Percentiles rank a stretch among this genome's conserved stretches.
Conservation (phyloP, 2,797 vertebrate species). For the Mormyrops boulengeri region DNA sequence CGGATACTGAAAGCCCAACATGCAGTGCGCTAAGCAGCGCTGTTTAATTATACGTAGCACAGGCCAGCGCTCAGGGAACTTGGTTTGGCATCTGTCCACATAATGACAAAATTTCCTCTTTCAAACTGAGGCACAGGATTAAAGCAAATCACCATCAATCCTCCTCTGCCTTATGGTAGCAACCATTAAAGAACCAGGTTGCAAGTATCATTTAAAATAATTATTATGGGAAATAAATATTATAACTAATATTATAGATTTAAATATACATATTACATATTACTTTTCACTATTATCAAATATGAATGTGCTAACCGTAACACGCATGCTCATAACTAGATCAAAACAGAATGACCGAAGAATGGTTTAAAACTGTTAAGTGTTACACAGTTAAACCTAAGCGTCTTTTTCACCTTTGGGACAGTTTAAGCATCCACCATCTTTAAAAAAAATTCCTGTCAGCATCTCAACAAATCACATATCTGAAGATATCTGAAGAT, state of each 20-base stretch:
- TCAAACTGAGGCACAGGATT: conserved; percentile 13
- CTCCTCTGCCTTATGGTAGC: not conserved
- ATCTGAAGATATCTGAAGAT: not conserved
- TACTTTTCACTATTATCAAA: not conserved
- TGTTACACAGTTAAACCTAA: not conserved
- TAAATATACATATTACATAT: not conserved
- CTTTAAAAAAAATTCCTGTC: not conserved
- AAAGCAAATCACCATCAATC: conserved; percentile 10
- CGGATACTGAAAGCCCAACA: not conserved
- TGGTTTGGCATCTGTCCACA: conserved; percentile 13
- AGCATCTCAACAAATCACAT: not conserved
- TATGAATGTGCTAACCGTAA: not conserved
- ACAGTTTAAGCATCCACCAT: not conserved
- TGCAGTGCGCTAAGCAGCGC: not conserved
- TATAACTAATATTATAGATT: not conserved
- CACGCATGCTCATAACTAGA: not conserved
- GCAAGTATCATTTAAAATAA: not conserved
- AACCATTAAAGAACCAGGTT: not conserved
- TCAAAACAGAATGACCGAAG: not conserved
- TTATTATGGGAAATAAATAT: not conserved
- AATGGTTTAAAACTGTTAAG: not conserved
- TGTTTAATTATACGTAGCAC: conserved; percentile 15
- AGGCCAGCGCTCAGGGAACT: conserved; percentile 14
- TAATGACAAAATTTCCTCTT: conserved; percentile 24
- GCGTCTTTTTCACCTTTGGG: not conserved